Evolutionary conservation across 2,888 invertebrate genomes (phyloP).

Genomic region (Synanthedon myopaeformis): DNA sequence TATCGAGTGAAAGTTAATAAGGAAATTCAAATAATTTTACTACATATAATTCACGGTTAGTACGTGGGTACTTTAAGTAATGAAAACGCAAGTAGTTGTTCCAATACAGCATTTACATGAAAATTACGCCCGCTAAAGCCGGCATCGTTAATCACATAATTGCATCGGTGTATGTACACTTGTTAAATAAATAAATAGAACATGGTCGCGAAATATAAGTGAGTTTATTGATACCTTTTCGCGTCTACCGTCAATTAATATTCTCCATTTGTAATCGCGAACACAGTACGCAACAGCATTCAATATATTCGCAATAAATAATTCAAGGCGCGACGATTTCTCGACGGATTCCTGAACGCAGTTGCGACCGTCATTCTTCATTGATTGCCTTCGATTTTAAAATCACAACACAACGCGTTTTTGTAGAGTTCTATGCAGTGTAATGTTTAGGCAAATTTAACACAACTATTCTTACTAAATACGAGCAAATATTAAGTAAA

Average conservation of each 20-base stretch:
- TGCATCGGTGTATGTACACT: too few species aligned
- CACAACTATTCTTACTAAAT: constrained; percentile 1
- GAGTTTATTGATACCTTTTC: too few species aligned
- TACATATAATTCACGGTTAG: too few species aligned
- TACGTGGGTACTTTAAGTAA: too few species aligned
- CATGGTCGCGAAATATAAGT: too few species aligned
- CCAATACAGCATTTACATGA: too few species aligned
- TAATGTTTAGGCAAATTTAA: constrained; percentile 2
- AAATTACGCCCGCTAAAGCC: too few species aligned
- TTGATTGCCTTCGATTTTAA: constrained; percentile 48
- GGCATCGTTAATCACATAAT: too few species aligned
- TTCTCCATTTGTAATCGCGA: constrained; percentile 1
- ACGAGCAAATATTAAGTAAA: too few species aligned
- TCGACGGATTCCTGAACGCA: constrained; percentile 65
- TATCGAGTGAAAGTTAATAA: not conserved
- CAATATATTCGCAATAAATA: constrained; percentile 14
- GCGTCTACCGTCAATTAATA: not conserved
- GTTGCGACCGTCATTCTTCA: constrained; percentile 55
- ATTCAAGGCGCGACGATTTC: constrained; percentile 60
- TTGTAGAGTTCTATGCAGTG: not conserved
- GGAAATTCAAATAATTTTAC: too few species aligned
- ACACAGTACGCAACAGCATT: not conserved
- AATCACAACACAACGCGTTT: constrained; percentile 18
- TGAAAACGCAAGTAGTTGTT: too few species aligned
- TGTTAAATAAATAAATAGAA: too few species aligned